Evolutionary conservation across 2,113 vertebrate species (phyloP).

Genomic region (Odobenus rosmarus): DNA sequence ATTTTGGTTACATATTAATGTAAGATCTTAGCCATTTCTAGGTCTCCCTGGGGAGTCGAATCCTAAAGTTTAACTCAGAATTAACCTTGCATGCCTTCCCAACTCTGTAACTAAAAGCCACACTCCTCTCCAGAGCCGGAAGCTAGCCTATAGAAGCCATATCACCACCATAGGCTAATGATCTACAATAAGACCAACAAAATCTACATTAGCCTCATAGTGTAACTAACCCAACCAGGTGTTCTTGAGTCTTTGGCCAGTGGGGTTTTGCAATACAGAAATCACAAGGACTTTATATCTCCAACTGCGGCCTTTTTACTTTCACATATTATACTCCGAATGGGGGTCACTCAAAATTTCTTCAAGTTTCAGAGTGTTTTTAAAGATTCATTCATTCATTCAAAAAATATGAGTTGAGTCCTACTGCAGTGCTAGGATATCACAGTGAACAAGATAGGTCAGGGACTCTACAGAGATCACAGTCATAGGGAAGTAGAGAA

Average conservation of each 20-base stretch:
- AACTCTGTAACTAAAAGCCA: not conserved
- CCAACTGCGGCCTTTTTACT: not conserved
- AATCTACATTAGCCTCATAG: too few species aligned
- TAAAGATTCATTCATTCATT: not conserved
- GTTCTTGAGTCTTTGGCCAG: not conserved
- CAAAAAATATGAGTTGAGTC: not conserved
- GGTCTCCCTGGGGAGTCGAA: slow-evolving; percentile 28
- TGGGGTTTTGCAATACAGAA: not conserved
- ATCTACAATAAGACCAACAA: not conserved
- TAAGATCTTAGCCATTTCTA: slow-evolving; percentile 59
- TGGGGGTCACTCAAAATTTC: not conserved
- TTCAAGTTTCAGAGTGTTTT: slow-evolving; percentile 6
- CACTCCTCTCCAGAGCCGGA: not conserved
- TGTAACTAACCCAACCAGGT: not conserved
- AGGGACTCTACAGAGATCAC: not conserved
- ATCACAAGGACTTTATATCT: not conserved
- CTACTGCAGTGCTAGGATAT: not conserved
- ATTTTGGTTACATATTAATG: slow-evolving; percentile 79
- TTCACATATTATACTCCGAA: not conserved
- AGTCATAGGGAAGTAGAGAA: not conserved
- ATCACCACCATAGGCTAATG: not conserved
- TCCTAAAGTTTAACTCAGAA: slow-evolving; percentile 54
- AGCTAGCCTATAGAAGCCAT: not conserved
- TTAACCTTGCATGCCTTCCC: slow-evolving; percentile 46
- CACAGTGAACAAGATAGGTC: not conserved